A percentile compares a stretch with the other conserved stretches of the same genome.
phyloP scores from a whole-genome alignment of 2,113 vertebrate genomes.

The Gambusia affinis region DNA sequence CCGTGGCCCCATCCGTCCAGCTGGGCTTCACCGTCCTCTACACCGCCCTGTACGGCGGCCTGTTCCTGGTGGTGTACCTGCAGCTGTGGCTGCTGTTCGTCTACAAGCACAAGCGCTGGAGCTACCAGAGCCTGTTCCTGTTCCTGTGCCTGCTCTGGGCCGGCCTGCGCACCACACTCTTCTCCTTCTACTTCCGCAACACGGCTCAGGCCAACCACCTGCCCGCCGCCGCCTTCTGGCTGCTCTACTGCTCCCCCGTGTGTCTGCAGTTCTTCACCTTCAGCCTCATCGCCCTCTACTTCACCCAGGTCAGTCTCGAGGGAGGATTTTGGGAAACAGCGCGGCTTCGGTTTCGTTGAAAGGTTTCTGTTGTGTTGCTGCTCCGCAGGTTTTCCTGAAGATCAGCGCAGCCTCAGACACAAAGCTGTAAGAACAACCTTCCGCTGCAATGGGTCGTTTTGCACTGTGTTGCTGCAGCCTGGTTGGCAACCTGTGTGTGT shows the following conservation, averaged over 20 bases:
- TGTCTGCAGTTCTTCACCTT: constrained; percentile 91
- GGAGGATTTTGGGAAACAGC: neutral
- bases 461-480: neutral
- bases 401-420: constrained; percentile 76
- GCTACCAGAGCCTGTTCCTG: constrained; percentile 88
- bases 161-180: constrained; percentile 86
- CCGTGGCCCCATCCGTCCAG: constrained; percentile 85
- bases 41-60: constrained; percentile 80
- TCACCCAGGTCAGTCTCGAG: constrained; percentile 83
- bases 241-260: constrained; percentile 88
- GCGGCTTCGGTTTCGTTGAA: too few relatives aligned
- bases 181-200: constrained; percentile 87
- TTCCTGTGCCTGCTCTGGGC: constrained; percentile 89
- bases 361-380: neutral
- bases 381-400: constrained; percentile 85
- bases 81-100: constrained; percentile 87
- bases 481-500: neutral
- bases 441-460: neutral
- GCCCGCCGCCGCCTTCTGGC: constrained; percentile 82
- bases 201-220: constrained; percentile 85
- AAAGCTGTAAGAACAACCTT: constrained; percentile 81
- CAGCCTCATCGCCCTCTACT: constrained; percentile 88
- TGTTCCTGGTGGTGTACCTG: constrained; percentile 85
- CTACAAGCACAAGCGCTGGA: constrained; percentile 86
- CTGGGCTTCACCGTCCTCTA: constrained; percentile 87